These are phyloP conservation scores for Cheilosia vulpina DNA, from an alignment of 2,888 invertebrate species.

Conservation along the genomic window DNA sequence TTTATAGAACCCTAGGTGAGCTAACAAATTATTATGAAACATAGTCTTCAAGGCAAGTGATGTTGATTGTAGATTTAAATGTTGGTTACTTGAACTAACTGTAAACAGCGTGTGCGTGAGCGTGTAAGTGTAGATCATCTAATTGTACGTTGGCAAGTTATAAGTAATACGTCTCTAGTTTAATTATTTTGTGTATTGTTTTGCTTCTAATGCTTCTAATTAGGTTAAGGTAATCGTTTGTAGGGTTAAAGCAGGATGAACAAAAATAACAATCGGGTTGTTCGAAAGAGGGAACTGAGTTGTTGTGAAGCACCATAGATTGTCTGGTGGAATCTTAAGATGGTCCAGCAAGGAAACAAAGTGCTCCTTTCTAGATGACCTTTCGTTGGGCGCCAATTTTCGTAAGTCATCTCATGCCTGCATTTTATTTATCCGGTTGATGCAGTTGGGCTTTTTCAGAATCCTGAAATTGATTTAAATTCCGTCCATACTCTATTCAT, in stretches of 20 bases:
- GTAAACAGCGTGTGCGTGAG: conserved; percentile 34
- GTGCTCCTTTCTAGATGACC: no score
- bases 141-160: conserved; percentile 24
- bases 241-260: conserved; percentile 2
- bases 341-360: no score
- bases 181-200: conserved; percentile 20
- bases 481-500: no score
- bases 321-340: no score
- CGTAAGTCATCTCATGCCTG: no score
- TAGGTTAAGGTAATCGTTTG: not conserved
- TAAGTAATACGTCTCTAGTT: conserved; percentile 12
- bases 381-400: no score
- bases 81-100: conserved; percentile 42
- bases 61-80: conserved; percentile 67
- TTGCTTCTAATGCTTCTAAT: not conserved
- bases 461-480: no score
- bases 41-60: conserved; percentile 68
- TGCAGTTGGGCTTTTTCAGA: no score
- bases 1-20: conserved; percentile 60
- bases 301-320: no score
- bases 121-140: conserved; percentile 40
- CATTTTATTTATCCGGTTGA: no score
- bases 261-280: no score
- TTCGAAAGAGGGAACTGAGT: no score
- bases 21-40: conserved; percentile 40